Base-by-base conservation (phyloP, 2,888 invertebrate species). In the Tenthredo scrophulariae region DNA sequence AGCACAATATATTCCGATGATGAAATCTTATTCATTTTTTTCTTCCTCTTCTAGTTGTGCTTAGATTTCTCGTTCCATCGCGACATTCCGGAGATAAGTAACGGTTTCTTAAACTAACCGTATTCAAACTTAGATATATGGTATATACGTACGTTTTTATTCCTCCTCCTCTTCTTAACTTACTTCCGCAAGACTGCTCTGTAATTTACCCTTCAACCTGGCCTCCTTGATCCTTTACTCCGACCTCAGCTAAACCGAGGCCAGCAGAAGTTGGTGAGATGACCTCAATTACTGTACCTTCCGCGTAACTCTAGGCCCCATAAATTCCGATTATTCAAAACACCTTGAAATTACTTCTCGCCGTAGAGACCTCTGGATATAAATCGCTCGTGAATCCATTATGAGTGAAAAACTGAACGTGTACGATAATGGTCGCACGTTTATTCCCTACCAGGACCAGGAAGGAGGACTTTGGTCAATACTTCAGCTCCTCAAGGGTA, bases 311-410 rank as follows among this genome's bases (percentile, higher is more conserved):
- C 54, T 54, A 10, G 7, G 40, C 22, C 5, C 80, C 58, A 62
- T 80, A 80, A 80, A 80, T 58, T 80, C 62, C 40, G 80, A 80
- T 80, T 80, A 80, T 80, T 80, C 80, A 80, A 80, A 80, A 80
- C 40, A 80, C 58, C 80, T 40, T 62, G 80, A 58, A 62, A 62
- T 62, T 80, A 80, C 80, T 58, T 62, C 40, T 22, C 37, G 3
- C 37, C 62, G 22, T 33, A n/a, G 70, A 43, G 43, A 9, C 18
- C 43, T 40, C 43, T 43, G 72, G 22, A 74, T 43, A 43, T 43
- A 43, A 43, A 2, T 74, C 43, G 10, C 0, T n/a, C 3, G 40
- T n/a, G 10, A 74, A 74, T 43, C 9, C 40, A 22, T 40, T 26
- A 74, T 74, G 37, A 70, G 22, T 70, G 1, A 2, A 18, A 33